Evolutionary conservation across 2,888 invertebrate genomes (phyloP).

Genomic region (Entomobrya multifasciata): DNA sequence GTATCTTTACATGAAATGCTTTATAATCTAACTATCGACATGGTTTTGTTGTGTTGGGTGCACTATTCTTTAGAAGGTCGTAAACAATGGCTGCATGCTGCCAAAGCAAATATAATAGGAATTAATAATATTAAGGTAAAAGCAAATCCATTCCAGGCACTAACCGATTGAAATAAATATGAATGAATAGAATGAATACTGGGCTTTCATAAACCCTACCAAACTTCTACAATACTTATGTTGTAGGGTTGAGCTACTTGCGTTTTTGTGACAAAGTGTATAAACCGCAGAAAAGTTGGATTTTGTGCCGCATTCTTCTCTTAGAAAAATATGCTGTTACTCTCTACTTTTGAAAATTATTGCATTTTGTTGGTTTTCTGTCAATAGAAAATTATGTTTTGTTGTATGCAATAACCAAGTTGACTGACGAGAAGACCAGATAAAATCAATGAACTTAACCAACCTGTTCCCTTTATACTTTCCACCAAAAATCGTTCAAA

Average conservation of each 20-base stretch:
- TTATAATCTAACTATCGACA: too few species aligned
- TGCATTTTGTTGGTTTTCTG: constrained; percentile 39
- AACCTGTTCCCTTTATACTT: constrained; percentile 52
- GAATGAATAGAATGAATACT: constrained; percentile 5
- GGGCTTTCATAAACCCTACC: too few species aligned
- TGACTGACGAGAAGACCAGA: constrained; percentile 55
- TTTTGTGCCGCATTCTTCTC: constrained; percentile 3
- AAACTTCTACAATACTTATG: too few species aligned
- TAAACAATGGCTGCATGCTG: constrained; percentile 42
- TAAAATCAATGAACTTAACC: constrained; percentile 65
- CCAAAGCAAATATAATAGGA: constrained; percentile 46
- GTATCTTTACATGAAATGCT: too few species aligned
- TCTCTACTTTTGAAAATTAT: too few species aligned
- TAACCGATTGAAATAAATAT: too few species aligned
- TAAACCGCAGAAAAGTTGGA: constrained; percentile 29
- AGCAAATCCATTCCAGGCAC: not conserved
- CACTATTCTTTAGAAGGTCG: not conserved
- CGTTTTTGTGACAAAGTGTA: constrained; percentile 30
- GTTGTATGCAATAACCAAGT: constrained; percentile 29
- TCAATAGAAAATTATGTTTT: constrained; percentile 42
- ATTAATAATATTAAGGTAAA: constrained; percentile 3
- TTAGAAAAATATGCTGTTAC: constrained; percentile 18
- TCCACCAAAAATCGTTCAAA: not conserved
- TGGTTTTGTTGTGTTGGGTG: constrained; percentile 1
- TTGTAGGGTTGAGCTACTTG: not conserved